Conservation (phyloP, 1,140 invertebrate genomes). For the Maniola jurtina region DNA sequence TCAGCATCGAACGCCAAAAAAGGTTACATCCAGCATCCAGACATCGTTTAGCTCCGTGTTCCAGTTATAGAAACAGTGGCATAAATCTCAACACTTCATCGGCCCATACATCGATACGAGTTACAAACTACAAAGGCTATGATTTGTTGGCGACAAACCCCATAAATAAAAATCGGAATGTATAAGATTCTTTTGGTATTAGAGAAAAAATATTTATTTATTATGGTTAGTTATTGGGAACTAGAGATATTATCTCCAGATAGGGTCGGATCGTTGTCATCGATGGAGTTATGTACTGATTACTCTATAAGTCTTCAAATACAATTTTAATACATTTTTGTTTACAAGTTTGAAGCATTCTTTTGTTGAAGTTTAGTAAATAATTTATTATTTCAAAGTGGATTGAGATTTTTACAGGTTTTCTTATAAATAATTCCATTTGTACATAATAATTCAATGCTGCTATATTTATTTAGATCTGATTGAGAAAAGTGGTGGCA, state of each 20-base stretch:
- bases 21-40: not conserved
- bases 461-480: too few species aligned
- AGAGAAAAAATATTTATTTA: conserved; percentile 58
- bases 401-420: too few species aligned
- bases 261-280: conserved; percentile 14
- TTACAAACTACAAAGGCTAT: conserved; percentile 46
- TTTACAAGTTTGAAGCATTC: conserved; percentile 8
- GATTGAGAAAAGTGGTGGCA: too few species aligned
- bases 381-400: too few species aligned
- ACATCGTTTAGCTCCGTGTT: not conserved
- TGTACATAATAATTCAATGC: too few species aligned
- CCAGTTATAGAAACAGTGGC: conserved; percentile 20
- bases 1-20: not conserved
- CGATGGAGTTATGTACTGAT: conserved; percentile 20
- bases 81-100: conserved; percentile 64
- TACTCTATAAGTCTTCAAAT: conserved; percentile 1
- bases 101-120: conserved; percentile 40
- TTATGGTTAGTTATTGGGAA: conserved; percentile 43
- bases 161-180: conserved; percentile 52
- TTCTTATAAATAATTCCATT: too few species aligned
- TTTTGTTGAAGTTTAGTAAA: not conserved
- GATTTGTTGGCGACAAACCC: conserved; percentile 58
- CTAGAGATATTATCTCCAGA: conserved; percentile 17
- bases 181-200: conserved; percentile 34
- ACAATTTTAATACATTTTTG: conserved; percentile 7